Conservation (phyloP, 2,113 vertebrate genomes). For the Eulemur rufifrons region DNA sequence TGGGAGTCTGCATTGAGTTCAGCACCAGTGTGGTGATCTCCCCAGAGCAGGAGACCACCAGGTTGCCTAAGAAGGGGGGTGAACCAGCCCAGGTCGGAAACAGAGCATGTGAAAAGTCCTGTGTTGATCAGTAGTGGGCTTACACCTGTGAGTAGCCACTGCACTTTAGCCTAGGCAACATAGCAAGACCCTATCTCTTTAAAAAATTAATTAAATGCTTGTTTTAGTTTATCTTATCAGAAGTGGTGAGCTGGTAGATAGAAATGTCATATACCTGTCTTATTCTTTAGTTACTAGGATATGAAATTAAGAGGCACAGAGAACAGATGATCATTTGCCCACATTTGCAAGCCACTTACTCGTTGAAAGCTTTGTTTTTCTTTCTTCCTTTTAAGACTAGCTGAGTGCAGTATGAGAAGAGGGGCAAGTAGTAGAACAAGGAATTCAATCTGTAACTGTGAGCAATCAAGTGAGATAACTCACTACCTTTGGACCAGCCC, state of each 20-base stretch:
- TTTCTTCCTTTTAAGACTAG: too few species aligned
- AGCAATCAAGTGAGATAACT: too few species aligned
- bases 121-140: not conserved
- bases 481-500: too few species aligned
- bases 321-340: not conserved
- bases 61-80: not conserved
- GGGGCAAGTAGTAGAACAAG: too few species aligned
- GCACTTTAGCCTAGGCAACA: not conserved
- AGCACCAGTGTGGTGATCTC: not conserved
- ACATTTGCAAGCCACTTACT: not conserved
- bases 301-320: not conserved
- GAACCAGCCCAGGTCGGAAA: not conserved
- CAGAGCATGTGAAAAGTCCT: not conserved
- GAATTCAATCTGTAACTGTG: too few species aligned
- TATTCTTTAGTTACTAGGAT: slow-evolving; percentile 1
- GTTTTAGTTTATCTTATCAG: not conserved
- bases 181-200: not conserved
- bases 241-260: not conserved
- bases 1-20: not conserved
- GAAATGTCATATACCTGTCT: not conserved
- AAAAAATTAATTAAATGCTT: not conserved
- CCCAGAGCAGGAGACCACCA: not conserved
- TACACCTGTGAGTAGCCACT: not conserved
- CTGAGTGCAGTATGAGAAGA: too few species aligned
- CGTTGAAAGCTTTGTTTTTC: not conserved